Evolutionary conservation across 2,888 invertebrate species (phyloP).

Genomic region (Chrysina gloriosa): DNA sequence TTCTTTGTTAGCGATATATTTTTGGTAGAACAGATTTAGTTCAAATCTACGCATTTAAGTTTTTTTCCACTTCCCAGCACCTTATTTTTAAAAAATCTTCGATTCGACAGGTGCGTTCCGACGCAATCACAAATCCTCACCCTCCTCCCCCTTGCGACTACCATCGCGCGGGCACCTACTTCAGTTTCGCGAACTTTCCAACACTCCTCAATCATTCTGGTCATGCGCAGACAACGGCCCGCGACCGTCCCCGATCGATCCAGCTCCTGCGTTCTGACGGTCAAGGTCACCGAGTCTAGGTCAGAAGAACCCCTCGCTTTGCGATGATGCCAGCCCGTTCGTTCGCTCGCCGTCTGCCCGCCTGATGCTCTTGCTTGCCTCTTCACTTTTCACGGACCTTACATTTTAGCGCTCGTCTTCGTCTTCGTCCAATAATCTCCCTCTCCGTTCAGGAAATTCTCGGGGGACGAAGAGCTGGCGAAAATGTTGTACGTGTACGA

Average conservation of each 20-base stretch:
- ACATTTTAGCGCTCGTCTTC: not conserved
- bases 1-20: no score
- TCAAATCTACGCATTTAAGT: not conserved
- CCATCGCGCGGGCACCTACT: not conserved
- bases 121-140: constrained; percentile 13
- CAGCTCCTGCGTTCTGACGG: constrained; percentile 57
- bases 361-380: constrained; percentile 14
- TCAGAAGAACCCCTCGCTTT: constrained; percentile 47
- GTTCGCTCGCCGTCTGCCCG: constrained; percentile 34
- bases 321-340: constrained; percentile 32
- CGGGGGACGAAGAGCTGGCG: not conserved
- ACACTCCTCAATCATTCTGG: constrained; percentile 38
- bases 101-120: constrained; percentile 16
- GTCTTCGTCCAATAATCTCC: not conserved
- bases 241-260: constrained; percentile 46
- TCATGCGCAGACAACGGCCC: constrained; percentile 41
- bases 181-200: constrained; percentile 29
- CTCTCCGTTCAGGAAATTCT: not conserved
- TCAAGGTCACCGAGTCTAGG: constrained; percentile 62
- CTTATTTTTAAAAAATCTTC: not conserved
- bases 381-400: constrained; percentile 26
- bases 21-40: not conserved
- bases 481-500: not conserved
- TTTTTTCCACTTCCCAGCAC: not conserved
- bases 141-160: not conserved